Evolutionary conservation across 2,113 vertebrate genomes (phyloP).

Genomic region (Eretmochelys imbricata): DNA sequence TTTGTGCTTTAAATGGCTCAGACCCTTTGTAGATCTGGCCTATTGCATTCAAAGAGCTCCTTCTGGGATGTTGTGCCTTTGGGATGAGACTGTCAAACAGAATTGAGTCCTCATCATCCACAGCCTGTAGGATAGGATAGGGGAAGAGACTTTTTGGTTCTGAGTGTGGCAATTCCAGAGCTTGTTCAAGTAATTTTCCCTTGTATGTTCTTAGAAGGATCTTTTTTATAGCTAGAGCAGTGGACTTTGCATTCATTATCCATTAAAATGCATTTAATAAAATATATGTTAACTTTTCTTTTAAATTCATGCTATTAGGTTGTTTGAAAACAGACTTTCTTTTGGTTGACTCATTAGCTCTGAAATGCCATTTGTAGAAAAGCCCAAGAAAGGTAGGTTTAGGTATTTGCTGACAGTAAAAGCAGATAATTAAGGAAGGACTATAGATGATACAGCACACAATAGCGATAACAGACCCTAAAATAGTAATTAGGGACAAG

Average conservation of each 20-base stretch:
- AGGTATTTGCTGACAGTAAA: background rate
- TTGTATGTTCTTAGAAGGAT: background rate
- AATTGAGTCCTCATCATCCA: background rate
- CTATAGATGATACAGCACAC: background rate
- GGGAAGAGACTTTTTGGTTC: background rate
- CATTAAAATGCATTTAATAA: background rate
- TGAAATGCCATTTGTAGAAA: constrained; percentile 45
- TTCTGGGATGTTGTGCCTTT: background rate
- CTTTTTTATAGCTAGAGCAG: background rate
- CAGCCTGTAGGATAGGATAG: rapidly evolving
- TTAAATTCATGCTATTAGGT: background rate
- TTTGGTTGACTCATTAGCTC: constrained; percentile 51
- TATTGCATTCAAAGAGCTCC: background rate
- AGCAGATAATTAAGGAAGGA: constrained; percentile 36
- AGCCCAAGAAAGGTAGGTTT: background rate
- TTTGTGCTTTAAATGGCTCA: background rate
- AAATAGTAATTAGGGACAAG: background rate
- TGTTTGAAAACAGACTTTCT: constrained; percentile 11
- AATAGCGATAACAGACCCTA: background rate
- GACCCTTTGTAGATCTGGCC: background rate
- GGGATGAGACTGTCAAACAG: background rate
- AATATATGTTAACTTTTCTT: background rate
- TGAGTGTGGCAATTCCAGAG: background rate
- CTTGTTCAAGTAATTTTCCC: background rate
- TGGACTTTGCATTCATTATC: background rate